phyloP scores from a whole-genome alignment of 2,113 vertebrate species.

The Recurvirostra avosetta region DNA sequence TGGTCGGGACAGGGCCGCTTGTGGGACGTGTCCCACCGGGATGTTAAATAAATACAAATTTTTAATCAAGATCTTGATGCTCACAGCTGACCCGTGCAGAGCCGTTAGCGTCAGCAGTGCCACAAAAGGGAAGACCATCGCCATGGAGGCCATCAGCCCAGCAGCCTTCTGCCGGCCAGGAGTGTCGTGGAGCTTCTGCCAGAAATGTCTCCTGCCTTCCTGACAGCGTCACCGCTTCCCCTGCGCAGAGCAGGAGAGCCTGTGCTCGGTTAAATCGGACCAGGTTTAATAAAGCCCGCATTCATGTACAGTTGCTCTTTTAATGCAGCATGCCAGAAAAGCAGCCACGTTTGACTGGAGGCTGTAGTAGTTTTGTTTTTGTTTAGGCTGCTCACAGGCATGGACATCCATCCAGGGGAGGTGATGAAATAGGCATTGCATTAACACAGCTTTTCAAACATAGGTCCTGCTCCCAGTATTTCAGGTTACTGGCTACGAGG shows the following conservation, averaged over 20 bases:
- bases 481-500: not conserved
- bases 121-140: not conserved
- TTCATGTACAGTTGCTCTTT: not conserved
- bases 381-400: not conserved
- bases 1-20: not conserved
- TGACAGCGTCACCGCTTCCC: not conserved
- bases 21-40: accelerated
- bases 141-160: not conserved
- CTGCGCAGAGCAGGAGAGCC: not conserved
- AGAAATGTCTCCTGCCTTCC: not conserved
- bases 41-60: not conserved
- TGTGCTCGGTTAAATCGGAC: not conserved
- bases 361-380: not conserved
- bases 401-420: not conserved
- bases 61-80: not conserved
- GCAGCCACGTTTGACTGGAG: not conserved
- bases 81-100: accelerated
- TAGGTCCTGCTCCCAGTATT: accelerated
- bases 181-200: accelerated
- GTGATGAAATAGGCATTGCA: not conserved
- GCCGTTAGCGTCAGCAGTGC: accelerated
- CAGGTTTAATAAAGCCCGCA: not conserved
- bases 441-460: not conserved
- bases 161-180: accelerated
- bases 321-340: not conserved